phyloP scores from a whole-genome alignment of 2,888 invertebrate genomes.

The Lampropteryx suffumata region DNA sequence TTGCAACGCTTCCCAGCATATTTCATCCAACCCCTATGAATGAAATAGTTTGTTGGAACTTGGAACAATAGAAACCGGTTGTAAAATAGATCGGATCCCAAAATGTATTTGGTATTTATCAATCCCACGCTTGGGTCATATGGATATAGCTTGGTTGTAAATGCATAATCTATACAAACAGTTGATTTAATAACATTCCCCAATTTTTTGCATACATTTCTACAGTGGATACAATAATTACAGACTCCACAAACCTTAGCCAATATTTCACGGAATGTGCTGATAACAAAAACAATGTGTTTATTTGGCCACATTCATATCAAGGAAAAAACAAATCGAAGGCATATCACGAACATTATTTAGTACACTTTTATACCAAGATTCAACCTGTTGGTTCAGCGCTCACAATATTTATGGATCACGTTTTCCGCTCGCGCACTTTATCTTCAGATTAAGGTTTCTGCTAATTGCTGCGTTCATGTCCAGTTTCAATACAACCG shows the following conservation, averaged over 20 bases:
- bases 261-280: no score
- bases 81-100: conserved; percentile 11
- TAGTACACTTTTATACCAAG: conserved; percentile 25
- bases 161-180: no score
- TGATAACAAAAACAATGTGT: background rate
- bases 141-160: background rate
- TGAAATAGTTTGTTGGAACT: conserved; percentile 20
- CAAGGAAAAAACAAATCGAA: conserved; percentile 6
- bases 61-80: conserved; percentile 26
- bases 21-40: conserved; percentile 18
- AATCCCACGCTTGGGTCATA: background rate
- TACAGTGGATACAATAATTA: no score
- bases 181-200: no score
- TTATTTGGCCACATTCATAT: background rate
- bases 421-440: conserved; percentile 34
- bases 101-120: conserved; percentile 3
- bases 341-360: conserved; percentile 23
- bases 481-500: conserved; percentile 32
- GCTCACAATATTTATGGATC: conserved; percentile 34
- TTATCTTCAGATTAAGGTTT: conserved; percentile 36
- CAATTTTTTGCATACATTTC: no score
- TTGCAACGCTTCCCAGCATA: conserved; percentile 21
- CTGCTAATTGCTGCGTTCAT: conserved; percentile 35
- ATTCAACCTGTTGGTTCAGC: conserved; percentile 25
- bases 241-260: no score